A percentile compares a stretch with the other conserved stretches of the same genome.
phyloP scores from a whole-genome alignment of 2,888 invertebrate species.

The Marasmarcha lunaedactyla region DNA sequence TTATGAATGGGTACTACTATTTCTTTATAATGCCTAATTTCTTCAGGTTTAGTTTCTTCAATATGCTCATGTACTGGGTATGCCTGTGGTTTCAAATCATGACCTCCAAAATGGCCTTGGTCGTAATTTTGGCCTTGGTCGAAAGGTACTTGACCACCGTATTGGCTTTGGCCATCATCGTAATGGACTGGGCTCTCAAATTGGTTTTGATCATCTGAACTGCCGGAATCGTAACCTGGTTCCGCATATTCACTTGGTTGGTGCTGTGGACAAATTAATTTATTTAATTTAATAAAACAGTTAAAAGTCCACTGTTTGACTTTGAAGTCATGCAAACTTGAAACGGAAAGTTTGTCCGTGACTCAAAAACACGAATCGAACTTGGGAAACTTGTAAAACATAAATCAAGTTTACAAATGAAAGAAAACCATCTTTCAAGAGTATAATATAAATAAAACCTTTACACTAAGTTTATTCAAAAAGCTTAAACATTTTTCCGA shows the following conservation, averaged over 20 bases:
- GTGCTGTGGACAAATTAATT: constrained; percentile 26
- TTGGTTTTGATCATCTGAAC: constrained; percentile 14
- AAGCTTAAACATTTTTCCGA: too few relatives aligned
- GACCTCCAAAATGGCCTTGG: constrained; percentile 37
- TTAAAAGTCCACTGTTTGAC: too few relatives aligned
- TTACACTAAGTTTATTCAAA: too few relatives aligned
- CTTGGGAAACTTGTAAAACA: too few relatives aligned
- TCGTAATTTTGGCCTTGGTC: constrained; percentile 17
- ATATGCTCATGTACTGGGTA: constrained; percentile 74
- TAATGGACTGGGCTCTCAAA: constrained; percentile 13
- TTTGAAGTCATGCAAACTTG: too few relatives aligned
- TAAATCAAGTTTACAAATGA: too few relatives aligned
- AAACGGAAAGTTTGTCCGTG: too few relatives aligned
- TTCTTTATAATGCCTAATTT: constrained; percentile 77
- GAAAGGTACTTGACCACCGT: constrained; percentile 26
- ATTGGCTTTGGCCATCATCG: constrained; percentile 11
- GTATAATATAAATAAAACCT: too few relatives aligned
- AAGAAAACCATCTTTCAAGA: too few relatives aligned
- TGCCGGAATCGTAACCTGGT: constrained; percentile 30
- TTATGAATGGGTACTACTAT: constrained; percentile 74
- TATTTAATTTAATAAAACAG: neutral
- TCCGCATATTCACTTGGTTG: constrained; percentile 52
- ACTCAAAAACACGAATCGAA: too few relatives aligned
- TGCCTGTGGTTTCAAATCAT: constrained; percentile 48
- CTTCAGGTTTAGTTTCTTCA: constrained; percentile 76